These are phyloP conservation scores for Oncopeltus fasciatus DNA, from an alignment of 1,140 invertebrate genomes.

Conservation along the genomic window DNA sequence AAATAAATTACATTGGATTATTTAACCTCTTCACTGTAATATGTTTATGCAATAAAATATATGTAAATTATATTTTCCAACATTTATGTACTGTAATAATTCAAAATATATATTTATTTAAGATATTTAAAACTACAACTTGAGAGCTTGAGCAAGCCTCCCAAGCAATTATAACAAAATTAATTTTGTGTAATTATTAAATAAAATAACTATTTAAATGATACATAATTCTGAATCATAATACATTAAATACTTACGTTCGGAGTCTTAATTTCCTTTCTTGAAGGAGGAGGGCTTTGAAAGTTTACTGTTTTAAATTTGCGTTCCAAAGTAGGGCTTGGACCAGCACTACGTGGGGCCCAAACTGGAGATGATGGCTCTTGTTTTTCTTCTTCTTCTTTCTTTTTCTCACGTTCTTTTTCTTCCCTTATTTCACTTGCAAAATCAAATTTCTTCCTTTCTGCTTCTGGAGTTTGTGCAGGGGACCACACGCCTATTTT, in stretches of 20 bases:
- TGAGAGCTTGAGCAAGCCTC: no score
- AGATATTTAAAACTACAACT: no score
- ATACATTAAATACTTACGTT: background rate
- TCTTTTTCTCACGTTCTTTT: constrained; percentile 7
- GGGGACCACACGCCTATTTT: constrained; percentile 34
- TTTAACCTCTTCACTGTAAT: no score
- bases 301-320: constrained; percentile 64
- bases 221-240: no score
- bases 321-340: constrained; percentile 46
- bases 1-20: no score
- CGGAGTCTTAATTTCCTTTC: constrained; percentile 27
- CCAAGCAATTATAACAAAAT: no score
- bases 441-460: constrained; percentile 22
- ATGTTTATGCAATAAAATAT: no score
- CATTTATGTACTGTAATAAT: no score
- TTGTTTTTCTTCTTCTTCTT: constrained; percentile 14
- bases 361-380: constrained; percentile 48
- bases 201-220: no score
- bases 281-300: constrained; percentile 48
- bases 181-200: no score
- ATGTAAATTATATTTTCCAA: no score
- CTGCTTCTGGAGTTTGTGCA: constrained; percentile 25
- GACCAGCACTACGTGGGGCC: constrained; percentile 50
- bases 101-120: no score
- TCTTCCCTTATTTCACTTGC: constrained; percentile 6